These are phyloP conservation scores for Spisula solida DNA, from an alignment of 2,888 invertebrate genomes.

Conservation along the genomic window DNA sequence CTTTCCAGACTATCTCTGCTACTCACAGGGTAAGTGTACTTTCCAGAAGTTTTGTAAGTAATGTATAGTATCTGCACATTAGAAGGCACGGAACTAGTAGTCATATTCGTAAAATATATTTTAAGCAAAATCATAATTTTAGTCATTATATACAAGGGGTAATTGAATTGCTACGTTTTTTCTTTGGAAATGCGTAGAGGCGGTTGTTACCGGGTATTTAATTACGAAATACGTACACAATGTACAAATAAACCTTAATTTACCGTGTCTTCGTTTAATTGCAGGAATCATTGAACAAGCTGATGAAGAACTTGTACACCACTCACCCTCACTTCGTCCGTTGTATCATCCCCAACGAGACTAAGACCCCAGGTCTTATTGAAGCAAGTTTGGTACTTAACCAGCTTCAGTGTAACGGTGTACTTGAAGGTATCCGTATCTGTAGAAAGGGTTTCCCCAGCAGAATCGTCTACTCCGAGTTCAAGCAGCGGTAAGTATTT, in stretches of 20 bases:
- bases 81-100: too few species aligned
- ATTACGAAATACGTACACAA: neutral
- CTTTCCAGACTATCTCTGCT: constrained; percentile 99
- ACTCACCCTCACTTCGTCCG: constrained; percentile 90
- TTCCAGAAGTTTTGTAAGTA: neutral
- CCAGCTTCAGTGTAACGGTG: constrained; percentile 99
- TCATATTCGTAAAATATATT: too few species aligned
- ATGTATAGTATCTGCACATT: too few species aligned
- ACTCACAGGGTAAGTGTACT: constrained; percentile 94
- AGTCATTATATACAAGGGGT: too few species aligned
- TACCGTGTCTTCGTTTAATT: neutral
- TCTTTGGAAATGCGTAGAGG: too few species aligned
- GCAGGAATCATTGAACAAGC: constrained; percentile 92
- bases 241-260: neutral
- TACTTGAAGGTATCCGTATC: constrained; percentile 99
- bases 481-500: constrained; percentile 97
- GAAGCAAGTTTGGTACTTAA: constrained; percentile 99
- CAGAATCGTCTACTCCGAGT: constrained; percentile 99
- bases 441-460: constrained; percentile 99
- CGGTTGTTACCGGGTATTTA: neutral
- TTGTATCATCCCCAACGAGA: constrained; percentile 99
- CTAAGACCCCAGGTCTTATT: constrained; percentile 91
- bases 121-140: too few species aligned
- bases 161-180: too few species aligned
- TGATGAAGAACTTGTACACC: constrained; percentile 90